phyloP scores from a whole-genome alignment of 2,797 vertebrate genomes.

The Pseudochirops cupreus region DNA sequence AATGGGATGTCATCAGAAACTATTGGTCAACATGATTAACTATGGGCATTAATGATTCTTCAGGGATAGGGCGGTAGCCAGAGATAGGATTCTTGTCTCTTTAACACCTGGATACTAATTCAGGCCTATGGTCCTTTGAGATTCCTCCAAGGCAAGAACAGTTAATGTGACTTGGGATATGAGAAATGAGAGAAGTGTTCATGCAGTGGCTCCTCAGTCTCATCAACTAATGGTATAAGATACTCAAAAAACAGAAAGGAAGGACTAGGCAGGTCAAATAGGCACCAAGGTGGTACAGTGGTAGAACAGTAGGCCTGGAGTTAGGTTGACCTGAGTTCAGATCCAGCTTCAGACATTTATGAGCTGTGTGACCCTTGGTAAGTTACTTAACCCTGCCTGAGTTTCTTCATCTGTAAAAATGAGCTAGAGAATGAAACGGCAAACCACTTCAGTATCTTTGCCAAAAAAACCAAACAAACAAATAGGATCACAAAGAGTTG shows the following conservation, averaged over 20 bases:
- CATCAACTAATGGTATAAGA: background rate
- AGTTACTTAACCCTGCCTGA: background rate
- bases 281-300: background rate
- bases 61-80: conserved; percentile 24
- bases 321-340: background rate
- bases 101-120: conserved; percentile 36
- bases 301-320: background rate
- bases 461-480: background rate
- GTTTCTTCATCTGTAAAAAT: background rate
- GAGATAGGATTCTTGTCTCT: background rate
- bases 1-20: conserved; percentile 58
- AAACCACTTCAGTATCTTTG: background rate
- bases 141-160: background rate
- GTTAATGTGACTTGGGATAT: background rate
- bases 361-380: background rate
- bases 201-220: background rate
- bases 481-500: background rate
- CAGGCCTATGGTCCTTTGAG: background rate
- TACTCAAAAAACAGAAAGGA: background rate
- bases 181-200: background rate
- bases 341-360: background rate
- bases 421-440: background rate
- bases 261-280: background rate
- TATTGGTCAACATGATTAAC: conserved; percentile 47
- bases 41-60: background rate